Conservation (phyloP, 35 echinoderm and acorn worm species). For the Hemicentrotus pulcherrimus region DNA sequence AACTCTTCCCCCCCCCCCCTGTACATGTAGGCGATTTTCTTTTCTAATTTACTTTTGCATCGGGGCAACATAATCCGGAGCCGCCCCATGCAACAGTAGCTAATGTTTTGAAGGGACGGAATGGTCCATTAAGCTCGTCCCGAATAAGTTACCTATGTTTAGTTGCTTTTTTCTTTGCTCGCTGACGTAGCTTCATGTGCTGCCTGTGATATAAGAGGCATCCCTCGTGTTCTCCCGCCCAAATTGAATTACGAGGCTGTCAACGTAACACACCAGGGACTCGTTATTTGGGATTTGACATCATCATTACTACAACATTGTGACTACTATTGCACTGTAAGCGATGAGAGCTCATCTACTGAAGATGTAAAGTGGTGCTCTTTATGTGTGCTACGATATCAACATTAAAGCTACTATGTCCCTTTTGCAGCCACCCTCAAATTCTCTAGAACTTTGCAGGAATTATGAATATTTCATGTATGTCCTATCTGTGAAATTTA, state of each 20-base stretch:
- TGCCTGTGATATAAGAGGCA: neutral
- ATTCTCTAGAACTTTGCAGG: too few relatives aligned
- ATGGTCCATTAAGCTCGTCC: neutral
- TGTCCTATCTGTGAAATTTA: too few relatives aligned
- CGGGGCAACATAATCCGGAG: too few relatives aligned
- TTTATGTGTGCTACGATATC: too few relatives aligned
- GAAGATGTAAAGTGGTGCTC: neutral
- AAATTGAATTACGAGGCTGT: neutral
- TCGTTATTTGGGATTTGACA: neutral
- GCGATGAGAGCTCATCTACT: neutral
- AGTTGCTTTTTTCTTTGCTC: neutral
- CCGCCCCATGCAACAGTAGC: neutral
- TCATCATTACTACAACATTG: neutral
- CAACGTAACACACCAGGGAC: neutral
- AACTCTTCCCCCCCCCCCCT: too few relatives aligned
- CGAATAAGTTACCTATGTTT: neutral
- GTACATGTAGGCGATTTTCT: too few relatives aligned
- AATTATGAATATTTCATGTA: too few relatives aligned
- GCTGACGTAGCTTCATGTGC: neutral
- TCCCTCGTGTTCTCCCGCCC: neutral
- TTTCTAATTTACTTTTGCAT: too few relatives aligned
- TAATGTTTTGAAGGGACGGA: neutral
- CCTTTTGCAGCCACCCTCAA: too few relatives aligned
- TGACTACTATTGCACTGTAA: neutral
- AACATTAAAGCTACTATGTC: too few relatives aligned